Evolutionary conservation across 2,797 vertebrate genomes (phyloP), one percentile per base, ranked within the genome.

Genomic region (Tiaroga cobitis): DNA sequence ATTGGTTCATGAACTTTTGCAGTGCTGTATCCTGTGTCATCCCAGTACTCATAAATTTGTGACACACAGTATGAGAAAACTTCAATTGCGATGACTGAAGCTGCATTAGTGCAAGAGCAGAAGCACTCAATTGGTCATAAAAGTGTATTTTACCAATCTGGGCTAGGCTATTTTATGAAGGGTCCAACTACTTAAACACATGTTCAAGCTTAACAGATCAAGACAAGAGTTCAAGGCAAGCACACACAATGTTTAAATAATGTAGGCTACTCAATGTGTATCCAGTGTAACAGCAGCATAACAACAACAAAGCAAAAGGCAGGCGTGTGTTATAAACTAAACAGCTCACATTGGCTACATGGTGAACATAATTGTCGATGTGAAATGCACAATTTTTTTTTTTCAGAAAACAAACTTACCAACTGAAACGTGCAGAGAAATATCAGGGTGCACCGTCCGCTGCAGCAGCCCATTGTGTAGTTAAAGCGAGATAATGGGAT

Each of bases 361-460:
- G 24, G 2, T 24, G 13, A 56, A 41, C 29, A 46, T n/a, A n/a
- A n/a, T n/a, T n/a, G n/a, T 24, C 15, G 8, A 51, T 13, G 73
- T 54, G 15, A 69, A 59, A 61, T 43, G 4, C 41, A 8, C 19
- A n/a, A 18, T 16, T 56, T 21, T 3, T 56, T 21, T 3, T 26
- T 32, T 16, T n/a, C 2, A 37, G 39, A 73, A 69, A 84, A 69
- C 18, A 77, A 29, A 95, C 97, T 97, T 90, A 97, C 97, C 96
- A 97, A 84, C 92, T 97, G 97, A 90, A 98, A 93, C 91, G 95
- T 93, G 94, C 97, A 97, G 83, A 97, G 93, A 72, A 96, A 96
- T 84, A 97, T 96, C 51, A 98, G 93, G 24, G 96, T 95, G 93
- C 96, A 97, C 87, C 96, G 95, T 81, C 97, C 96, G 67, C 96